Evolutionary conservation across 1,140 invertebrate species (phyloP), one percentile per base, ranked within the genome.

Genomic region (Heliconius melpomene): DNA sequence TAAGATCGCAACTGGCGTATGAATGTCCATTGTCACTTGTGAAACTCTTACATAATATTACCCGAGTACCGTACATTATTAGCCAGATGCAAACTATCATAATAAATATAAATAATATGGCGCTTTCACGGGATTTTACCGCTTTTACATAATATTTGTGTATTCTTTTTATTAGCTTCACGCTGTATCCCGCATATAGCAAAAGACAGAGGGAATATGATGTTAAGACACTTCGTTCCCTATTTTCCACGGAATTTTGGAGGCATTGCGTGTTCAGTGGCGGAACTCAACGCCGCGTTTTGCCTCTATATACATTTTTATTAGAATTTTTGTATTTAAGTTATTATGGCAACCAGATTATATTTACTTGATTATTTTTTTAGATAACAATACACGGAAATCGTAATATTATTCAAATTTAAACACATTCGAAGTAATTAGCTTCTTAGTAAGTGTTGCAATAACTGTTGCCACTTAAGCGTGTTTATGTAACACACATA

Each of bases 61-160:
- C 66, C 36, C 74, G 74, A 60, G 54, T 54, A 20, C 54, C 9
- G 76, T 78, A 57, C 26, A 70, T 70, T 77, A 77, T 52, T 82
- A 77, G n/a, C 40, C 66, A 79, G 75, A 83, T 86, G 83, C 84
- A 81, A 89, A 89, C 74, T 85, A 85, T 82, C 86, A 85, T 90
- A 91, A 90, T 77, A 82, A 83, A 83, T 66, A 89, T 75, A 81
- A 83, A 81, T 66, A 26, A 66, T 66, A 66, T 46, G 85, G 84
- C 79, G 89, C 88, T 90, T 91, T 90, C 89, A 83, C 82, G 74
- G 74, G 81, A 78, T 79, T 72, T 78, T 70, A 75, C 54, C 54
- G 54, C 32, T 66, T 60, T 75, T 75, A 66, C 54, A 40, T 75
- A 75, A 75, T 54, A 75, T 26, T n/a, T 23, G 7, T 60, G 7